These are phyloP conservation scores for Maconellicoccus hirsutus DNA, from an alignment of 1,140 invertebrate species.

Conservation along the genomic window DNA sequence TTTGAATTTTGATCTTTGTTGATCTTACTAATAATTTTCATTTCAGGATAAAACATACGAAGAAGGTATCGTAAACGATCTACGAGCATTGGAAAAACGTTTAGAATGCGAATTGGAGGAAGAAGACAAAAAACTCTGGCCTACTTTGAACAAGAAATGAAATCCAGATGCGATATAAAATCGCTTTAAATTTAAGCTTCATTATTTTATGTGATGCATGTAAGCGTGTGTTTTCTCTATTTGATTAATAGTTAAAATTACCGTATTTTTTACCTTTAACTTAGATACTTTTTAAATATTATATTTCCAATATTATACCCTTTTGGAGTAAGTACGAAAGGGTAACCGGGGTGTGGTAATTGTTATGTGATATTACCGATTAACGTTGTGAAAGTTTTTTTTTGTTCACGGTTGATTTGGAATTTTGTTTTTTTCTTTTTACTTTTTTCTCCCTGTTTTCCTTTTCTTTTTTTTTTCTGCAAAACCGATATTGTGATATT, in stretches of 20 bases:
- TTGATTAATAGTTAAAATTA: not conserved
- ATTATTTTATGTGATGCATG: not conserved
- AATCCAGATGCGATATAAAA: not conserved
- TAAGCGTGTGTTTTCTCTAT: not conserved
- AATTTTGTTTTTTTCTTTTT: not conserved
- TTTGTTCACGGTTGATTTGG: not conserved
- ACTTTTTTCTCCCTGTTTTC: too few species aligned
- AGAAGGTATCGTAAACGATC: slow-evolving; percentile 13
- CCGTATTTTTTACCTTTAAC: not conserved
- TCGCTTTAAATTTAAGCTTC: not conserved
- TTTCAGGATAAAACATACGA: slow-evolving; percentile 16
- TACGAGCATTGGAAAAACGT: not conserved
- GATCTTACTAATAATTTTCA: not conserved
- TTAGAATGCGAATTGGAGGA: slow-evolving; percentile 6
- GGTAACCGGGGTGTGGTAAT: not conserved
- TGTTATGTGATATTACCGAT: slow-evolving; percentile 4
- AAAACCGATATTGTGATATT: slow-evolving; percentile 5
- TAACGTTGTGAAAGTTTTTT: not conserved
- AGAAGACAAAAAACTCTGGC: slow-evolving; percentile 11
- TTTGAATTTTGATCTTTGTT: too few species aligned
- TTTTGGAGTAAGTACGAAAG: too few species aligned
- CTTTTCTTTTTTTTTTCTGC: not conserved
- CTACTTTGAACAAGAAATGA: not conserved
- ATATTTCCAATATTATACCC: not conserved
- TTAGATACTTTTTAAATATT: not conserved